Conservation (phyloP, 2,888 invertebrate species). For the Villa cingulata region DNA sequence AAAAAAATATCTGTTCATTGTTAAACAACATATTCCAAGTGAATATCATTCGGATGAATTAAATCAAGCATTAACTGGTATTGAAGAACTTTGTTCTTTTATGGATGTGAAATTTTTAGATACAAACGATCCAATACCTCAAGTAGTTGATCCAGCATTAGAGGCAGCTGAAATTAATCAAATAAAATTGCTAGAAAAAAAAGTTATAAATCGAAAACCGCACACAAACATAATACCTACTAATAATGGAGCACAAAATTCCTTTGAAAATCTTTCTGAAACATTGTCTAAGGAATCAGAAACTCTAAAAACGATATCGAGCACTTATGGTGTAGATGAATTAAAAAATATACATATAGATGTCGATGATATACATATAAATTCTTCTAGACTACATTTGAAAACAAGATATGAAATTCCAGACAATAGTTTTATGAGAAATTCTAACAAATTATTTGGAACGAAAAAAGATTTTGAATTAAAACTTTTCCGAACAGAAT, state of each 20-base stretch:
- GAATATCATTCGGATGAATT: conserved; percentile 27
- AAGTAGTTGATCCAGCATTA: conserved; percentile 32
- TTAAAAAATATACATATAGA: no score
- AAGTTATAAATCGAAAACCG: no score
- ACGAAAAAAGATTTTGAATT: conserved; percentile 31
- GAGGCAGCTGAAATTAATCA: conserved; percentile 31
- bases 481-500: conserved; percentile 10
- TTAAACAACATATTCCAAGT: conserved; percentile 27
- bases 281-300: no score
- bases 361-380: no score
- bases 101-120: conserved; percentile 30
- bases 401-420: conserved; percentile 27
- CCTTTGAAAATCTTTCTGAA: no score
- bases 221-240: no score
- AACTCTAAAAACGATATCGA: no score
- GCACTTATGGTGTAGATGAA: no score
- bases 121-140: conserved; percentile 19
- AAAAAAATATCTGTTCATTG: conserved; percentile 31
- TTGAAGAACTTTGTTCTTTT: conserved; percentile 36
- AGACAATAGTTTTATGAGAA: conserved; percentile 28
- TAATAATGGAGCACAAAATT: no score
- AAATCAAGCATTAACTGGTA: conserved; percentile 36
- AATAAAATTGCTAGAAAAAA: not conserved
- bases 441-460: conserved; percentile 26
- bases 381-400: not conserved